Conservation (phyloP, 2,113 vertebrate genomes). For the Coreoperca whiteheadi region DNA sequence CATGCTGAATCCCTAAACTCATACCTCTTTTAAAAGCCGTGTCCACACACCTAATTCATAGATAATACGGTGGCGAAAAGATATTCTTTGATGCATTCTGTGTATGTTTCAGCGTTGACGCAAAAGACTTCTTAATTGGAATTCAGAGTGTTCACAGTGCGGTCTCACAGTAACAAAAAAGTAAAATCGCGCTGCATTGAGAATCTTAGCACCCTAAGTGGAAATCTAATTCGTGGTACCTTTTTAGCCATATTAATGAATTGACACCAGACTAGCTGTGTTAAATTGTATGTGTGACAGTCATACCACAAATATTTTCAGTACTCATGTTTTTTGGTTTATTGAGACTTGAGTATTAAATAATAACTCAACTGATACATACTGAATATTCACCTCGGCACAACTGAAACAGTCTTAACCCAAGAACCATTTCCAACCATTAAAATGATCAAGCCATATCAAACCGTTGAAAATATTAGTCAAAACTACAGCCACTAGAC, state of each 20-base stretch:
- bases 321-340: background rate
- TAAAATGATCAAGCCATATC: background rate
- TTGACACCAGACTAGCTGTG: background rate
- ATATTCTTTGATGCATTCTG: too few species aligned
- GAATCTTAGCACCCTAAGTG: background rate
- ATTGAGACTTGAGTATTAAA: background rate
- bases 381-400: background rate
- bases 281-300: background rate
- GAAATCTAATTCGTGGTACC: background rate
- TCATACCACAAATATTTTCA: background rate
- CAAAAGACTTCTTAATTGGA: background rate
- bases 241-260: background rate
- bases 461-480: background rate
- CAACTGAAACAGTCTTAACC: background rate
- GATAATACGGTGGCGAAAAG: background rate
- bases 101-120: background rate
- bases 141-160: background rate
- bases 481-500: slow-evolving; percentile 1
- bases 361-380: background rate
- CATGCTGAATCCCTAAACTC: background rate
- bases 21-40: background rate
- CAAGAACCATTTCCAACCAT: too few species aligned
- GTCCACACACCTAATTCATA: background rate
- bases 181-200: background rate
- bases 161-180: background rate